Evolutionary conservation across 1,140 invertebrate genomes (phyloP).

Genomic region (Paracyclopina nana): DNA sequence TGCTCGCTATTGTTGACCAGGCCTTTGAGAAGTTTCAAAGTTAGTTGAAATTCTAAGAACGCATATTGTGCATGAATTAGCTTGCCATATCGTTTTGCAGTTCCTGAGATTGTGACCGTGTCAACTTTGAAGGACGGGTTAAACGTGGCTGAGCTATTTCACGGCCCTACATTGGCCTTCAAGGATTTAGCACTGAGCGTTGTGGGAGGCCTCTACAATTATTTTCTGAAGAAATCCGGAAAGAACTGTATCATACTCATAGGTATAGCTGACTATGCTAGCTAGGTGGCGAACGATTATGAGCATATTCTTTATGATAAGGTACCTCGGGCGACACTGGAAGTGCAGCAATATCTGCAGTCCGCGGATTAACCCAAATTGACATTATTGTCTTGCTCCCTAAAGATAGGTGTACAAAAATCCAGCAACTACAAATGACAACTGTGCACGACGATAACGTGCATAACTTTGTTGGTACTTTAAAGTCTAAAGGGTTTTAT

Average conservation of each 20-base stretch:
- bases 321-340: constrained; percentile 30
- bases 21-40: background rate
- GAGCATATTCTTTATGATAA: constrained; percentile 17
- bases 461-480: constrained; percentile 23
- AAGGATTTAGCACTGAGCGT: constrained; percentile 27
- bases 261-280: constrained; percentile 24
- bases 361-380: constrained; percentile 23
- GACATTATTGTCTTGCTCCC: constrained; percentile 28
- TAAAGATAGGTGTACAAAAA: constrained; percentile 22
- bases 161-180: constrained; percentile 28
- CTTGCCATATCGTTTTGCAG: no score
- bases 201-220: constrained; percentile 25
- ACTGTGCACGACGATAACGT: constrained; percentile 26
- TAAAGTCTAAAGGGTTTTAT: background rate
- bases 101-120: background rate
- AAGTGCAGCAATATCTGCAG: constrained; percentile 26
- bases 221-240: constrained; percentile 24
- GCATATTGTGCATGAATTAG: no score
- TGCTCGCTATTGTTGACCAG: background rate
- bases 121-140: constrained; percentile 21
- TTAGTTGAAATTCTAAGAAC: no score
- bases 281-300: background rate
- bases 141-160: constrained; percentile 26
- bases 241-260: constrained; percentile 25
- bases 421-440: constrained; percentile 28